Percentiles rank a stretch among this genome's conserved stretches.
Conservation (phyloP, 2,797 vertebrate genomes). For the Thamnophis elegans region DNA sequence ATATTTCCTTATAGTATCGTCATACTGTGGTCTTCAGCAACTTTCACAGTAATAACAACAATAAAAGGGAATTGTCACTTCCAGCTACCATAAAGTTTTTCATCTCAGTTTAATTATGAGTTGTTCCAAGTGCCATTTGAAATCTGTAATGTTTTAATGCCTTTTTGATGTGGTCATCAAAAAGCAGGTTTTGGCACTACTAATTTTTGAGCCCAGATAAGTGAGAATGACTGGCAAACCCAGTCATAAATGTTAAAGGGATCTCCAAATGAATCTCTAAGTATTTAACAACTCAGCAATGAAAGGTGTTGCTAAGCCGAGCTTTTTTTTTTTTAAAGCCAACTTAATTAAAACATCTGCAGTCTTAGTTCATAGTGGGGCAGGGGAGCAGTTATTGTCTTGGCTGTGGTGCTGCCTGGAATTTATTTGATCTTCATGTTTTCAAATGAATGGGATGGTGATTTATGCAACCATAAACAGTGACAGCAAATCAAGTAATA, state of each 20-base stretch:
- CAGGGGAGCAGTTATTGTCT: background rate
- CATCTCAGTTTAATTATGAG: background rate
- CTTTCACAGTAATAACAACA: background rate
- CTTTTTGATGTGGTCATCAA: background rate
- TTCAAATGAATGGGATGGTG: background rate
- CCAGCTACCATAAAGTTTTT: background rate
- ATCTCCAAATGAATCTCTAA: background rate
- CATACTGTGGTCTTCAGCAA: background rate
- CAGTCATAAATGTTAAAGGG: background rate
- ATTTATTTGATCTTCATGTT: background rate
- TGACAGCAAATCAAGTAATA: background rate
- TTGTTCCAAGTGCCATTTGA: background rate
- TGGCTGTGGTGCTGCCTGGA: background rate
- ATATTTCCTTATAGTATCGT: background rate
- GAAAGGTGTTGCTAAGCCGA: background rate
- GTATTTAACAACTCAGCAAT: background rate
- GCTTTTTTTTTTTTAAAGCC: background rate
- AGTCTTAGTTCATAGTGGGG: background rate
- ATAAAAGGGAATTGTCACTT: background rate
- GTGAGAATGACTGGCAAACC: background rate
- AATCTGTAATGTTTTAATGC: background rate
- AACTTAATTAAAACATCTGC: constrained; percentile 3
- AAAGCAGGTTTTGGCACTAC: background rate
- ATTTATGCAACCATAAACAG: background rate
- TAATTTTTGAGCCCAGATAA: background rate